Base-by-base conservation (phyloP, 2,888 invertebrate genomes). In the Eristalinus sepulchralis region DNA sequence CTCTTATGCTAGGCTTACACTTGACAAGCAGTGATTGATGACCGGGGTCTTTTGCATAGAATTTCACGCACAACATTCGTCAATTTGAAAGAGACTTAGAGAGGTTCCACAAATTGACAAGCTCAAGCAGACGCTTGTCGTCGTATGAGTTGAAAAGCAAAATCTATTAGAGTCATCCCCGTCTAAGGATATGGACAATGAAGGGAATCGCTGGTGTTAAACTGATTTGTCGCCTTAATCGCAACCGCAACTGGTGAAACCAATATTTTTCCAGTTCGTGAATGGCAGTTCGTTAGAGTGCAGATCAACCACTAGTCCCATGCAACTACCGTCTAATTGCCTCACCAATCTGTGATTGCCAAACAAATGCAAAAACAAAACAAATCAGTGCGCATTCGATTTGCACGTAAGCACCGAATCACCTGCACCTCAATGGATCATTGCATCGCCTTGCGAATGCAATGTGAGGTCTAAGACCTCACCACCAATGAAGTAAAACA, bases 261-360 rank as follows among this genome's bases (percentile, higher is more conserved):
- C n/a, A n/a, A n/a, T n/a, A n/a, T n/a, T n/a, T n/a, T n/a, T n/a
- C n/a, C n/a, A n/a, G n/a, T n/a, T n/a, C n/a, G n/a, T n/a, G n/a
- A n/a, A n/a, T n/a, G 63, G 55, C 27, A 47, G 34, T 63, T 39
- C 10, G 20, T 70, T 62, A 10, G 22, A 47, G 24, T 36, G 11
- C 59, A 34, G 24, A 36, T n/a, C 13, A 68, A 47, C 47, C 17
- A 53, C 10, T 13, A 27, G 4, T 27, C 70, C 31, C 39, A 39
- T 67, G 39, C 39, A 64, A 36, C 20, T 60, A 60, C 20, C 31
- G 47, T 66, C 66, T 31, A 57, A 62, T 67, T 76, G 47, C 76
- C 47, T 9, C 39, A 76, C 60, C 39, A 22, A 60, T 53, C 39
- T 20, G 36, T 20, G 59, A 75, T 59, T 66, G 55, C 75, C 57